Base-by-base conservation (phyloP, 2,888 invertebrate genomes). In the Falcaria lacertinaria region DNA sequence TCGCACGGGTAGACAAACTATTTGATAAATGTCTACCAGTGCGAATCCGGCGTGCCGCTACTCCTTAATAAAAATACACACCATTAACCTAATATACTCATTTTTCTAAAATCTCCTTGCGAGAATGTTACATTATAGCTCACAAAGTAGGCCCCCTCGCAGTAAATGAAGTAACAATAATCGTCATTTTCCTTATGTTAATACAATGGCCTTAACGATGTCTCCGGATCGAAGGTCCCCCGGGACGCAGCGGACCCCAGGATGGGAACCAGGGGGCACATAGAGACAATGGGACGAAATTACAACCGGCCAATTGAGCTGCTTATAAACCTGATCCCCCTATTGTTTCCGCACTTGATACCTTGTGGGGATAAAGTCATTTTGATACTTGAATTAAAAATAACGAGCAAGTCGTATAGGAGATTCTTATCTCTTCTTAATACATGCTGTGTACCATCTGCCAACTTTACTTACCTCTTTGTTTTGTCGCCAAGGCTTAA, bases 271-370 rank as follows among this genome's bases (percentile, higher is more conserved):
- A 55, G 71, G 74, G 79, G 71, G 61, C 64, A 69, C 64, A 69
- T 70, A 75, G 69, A 86, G 83, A 89, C 89, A 89, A 89, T 89
- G 59, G 79, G 73, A 73, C 78, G 71, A 83, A 87, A 87, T 88
- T 84, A 87, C 85, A 72, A 69, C 82, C 84, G 87, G 84, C 85
- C 89, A 89, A 89, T 89, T 89, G 88, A 82, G 79, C 74, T 64
- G 79, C 79, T 81, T 79, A 79, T 78, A 72, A 75, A 80, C 80
- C 77, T 85, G 85, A 85, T 87, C 84, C 79, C 80, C 78, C 81
- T 76, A 87, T 87, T 88, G 88, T 88, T 86, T 85, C 87, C 86
- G 80, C 78, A 82, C 72, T 75, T 74, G 64, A 69, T 74, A 61
- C 52, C 49, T 41, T 40, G 43, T 14, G 35, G 19, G 48, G 65